Evolutionary conservation across 1,140 invertebrate species (phyloP), one percentile per base, ranked within the genome.

Genomic region (Formica exsecta): DNA sequence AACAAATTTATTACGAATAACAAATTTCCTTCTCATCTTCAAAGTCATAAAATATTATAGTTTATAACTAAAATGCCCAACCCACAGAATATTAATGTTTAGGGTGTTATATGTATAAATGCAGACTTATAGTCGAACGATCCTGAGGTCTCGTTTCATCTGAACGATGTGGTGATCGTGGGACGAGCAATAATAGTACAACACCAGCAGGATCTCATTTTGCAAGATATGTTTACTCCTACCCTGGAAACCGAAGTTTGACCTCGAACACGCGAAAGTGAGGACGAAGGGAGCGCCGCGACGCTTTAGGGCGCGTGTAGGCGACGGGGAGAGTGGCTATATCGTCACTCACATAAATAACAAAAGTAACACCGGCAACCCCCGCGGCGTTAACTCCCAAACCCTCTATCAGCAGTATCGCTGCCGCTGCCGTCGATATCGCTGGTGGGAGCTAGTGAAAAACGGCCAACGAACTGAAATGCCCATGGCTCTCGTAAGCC

Each of bases 331-430:
- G 85, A 89, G 66, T 86, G 86, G 87, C 88, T 92, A 91, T 92
- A 92, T 92, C 90, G 91, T 74, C 77, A 91, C 86, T 89, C 87
- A 51, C 48, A 92, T 93, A 93, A 93, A 93, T 93, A 93, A 93
- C 89, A 87, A 90, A 92, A 93, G 91, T 93, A 91, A 88, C 92
- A 93, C 88, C 90, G 89, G 92, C 92, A 93, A 89, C 84, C 87
- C 77, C 84, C 80, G 86, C 88, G 71, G 70, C 73, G 79, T 86
- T 76, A 57, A 44, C 65, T 77, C 87, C 87, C 73, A 29, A 22
- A 77, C 89, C 83, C 48, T 48, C 66, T 62, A 19, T 73, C 59
- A 81, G 77, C 89, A 16, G 48, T 51, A 86, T 87, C 88, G 85
- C 75, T 83, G 75, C 44, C 57, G 57, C 59, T 66, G 75, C 36